Conservation (phyloP, 2,888 invertebrate species). For the Rutpela maculata region DNA sequence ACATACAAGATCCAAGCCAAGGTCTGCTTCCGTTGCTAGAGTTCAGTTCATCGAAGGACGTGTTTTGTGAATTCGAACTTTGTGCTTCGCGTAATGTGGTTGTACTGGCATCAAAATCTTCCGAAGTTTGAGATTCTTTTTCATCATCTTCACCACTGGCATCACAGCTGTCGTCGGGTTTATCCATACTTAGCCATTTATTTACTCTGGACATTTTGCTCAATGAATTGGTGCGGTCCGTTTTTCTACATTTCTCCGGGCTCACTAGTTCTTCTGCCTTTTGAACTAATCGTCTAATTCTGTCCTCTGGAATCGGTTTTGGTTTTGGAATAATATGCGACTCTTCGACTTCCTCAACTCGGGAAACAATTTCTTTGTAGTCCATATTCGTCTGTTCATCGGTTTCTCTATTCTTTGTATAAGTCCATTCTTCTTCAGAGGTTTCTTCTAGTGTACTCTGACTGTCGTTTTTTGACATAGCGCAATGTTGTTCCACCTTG, state of each 20-base stretch:
- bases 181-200: constrained; percentile 81
- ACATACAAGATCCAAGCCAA: constrained; percentile 92
- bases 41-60: constrained; percentile 70
- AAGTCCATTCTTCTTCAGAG: constrained; percentile 84
- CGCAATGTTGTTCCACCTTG: constrained; percentile 67
- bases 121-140: constrained; percentile 84
- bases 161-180: constrained; percentile 87
- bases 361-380: constrained; percentile 40
- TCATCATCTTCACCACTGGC: constrained; percentile 93
- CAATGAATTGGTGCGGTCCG: constrained; percentile 64
- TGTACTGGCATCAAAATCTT: constrained; percentile 86
- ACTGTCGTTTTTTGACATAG: constrained; percentile 51
- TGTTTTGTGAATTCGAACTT: constrained; percentile 67
- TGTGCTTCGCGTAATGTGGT: constrained; percentile 77
- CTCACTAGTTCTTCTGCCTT: constrained; percentile 88
- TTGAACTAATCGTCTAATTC: constrained; percentile 81
- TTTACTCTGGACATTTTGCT: constrained; percentile 82
- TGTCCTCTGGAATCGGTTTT: constrained; percentile 65
- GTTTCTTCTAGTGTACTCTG: constrained; percentile 76
- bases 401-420: constrained; percentile 71
- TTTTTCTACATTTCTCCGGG: constrained; percentile 68
- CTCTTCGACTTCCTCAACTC: constrained; percentile 58
- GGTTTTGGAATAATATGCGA: constrained; percentile 63
- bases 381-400: constrained; percentile 29
- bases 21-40: constrained; percentile 52